A percentile compares a stretch with the other conserved stretches of the same genome.
These are phyloP conservation scores for Embiotoca jacksoni DNA, from an alignment of 2,113 vertebrate genomes.

Conservation along the genomic window DNA sequence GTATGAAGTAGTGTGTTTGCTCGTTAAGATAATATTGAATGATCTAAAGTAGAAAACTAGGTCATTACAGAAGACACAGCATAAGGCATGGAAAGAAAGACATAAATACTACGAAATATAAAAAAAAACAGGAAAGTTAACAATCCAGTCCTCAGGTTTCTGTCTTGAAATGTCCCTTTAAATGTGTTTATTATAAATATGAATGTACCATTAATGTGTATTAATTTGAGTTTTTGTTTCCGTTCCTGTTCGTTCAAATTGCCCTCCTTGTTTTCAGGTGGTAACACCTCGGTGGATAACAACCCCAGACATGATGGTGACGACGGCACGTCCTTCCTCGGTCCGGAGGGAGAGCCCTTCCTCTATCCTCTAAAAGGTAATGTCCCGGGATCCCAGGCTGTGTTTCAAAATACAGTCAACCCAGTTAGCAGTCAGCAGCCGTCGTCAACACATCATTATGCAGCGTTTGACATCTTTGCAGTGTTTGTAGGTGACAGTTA, in stretches of 20 bases:
- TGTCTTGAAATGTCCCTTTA: too few relatives aligned
- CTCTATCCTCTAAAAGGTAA: slow-evolving; percentile 95
- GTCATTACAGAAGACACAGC: background rate
- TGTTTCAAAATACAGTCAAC: background rate
- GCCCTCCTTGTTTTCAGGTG: slow-evolving; percentile 82
- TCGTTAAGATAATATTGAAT: background rate
- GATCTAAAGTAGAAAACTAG: slow-evolving; percentile 2
- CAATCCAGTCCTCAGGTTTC: too few relatives aligned
- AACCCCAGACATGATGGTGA: slow-evolving; percentile 93
- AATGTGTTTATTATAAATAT: background rate
- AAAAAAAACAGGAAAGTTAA: too few relatives aligned
- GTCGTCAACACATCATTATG: slow-evolving; percentile 7
- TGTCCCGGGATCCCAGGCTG: background rate
- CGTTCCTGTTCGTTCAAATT: background rate
- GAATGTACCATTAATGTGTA: background rate
- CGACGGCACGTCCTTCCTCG: slow-evolving; percentile 95
- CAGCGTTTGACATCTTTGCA: background rate
- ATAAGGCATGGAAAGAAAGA: too few relatives aligned
- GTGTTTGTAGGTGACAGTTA: slow-evolving; percentile 25
- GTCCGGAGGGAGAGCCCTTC: slow-evolving; percentile 89
- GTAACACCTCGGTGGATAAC: slow-evolving; percentile 89
- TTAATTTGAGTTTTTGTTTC: background rate
- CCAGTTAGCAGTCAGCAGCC: background rate
- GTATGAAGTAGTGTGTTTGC: too few relatives aligned
- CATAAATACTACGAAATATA: too few relatives aligned